Conservation (phyloP, 2,888 invertebrate species). For the Brachyptera risi region DNA sequence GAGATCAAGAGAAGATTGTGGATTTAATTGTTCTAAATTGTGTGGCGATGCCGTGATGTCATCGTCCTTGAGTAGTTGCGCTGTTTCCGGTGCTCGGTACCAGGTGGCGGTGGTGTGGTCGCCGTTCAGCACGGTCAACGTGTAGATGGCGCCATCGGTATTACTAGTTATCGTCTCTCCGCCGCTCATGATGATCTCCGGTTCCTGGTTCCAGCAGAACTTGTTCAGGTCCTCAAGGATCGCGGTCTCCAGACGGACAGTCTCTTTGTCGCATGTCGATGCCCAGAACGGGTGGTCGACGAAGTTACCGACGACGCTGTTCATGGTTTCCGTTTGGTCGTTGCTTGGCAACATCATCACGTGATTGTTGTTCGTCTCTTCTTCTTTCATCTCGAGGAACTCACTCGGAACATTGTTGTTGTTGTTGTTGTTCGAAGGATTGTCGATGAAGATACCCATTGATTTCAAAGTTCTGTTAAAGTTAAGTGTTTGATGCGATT, state of each 20-base stretch:
- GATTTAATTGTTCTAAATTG: neutral
- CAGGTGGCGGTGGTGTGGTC: constrained; percentile 46
- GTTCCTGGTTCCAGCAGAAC: constrained; percentile 72
- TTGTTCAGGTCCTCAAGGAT: constrained; percentile 82
- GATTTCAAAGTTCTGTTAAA: constrained; percentile 65
- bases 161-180: constrained; percentile 41
- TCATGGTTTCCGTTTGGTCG: constrained; percentile 16
- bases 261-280: constrained; percentile 55
- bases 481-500: constrained; percentile 55
- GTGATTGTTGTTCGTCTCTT: constrained; percentile 56
- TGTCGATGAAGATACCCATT: constrained; percentile 61
- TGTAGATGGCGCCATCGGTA: constrained; percentile 80
- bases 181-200: constrained; percentile 49
- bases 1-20: constrained; percentile 58
- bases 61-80: constrained; percentile 57
- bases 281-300: constrained; percentile 28
- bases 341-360: constrained; percentile 26
- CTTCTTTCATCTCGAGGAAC: constrained; percentile 40
- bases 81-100: constrained; percentile 52
- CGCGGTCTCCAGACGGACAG: constrained; percentile 66
- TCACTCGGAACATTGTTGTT: neutral
- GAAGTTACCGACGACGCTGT: constrained; percentile 57
- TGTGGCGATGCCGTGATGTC: constrained; percentile 49
- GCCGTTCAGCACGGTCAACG: constrained; percentile 79
- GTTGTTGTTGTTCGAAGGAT: constrained; percentile 52